Evolutionary conservation across 2,797 vertebrate species (phyloP).

Genomic region (Neosilurus hyrtlii): DNA sequence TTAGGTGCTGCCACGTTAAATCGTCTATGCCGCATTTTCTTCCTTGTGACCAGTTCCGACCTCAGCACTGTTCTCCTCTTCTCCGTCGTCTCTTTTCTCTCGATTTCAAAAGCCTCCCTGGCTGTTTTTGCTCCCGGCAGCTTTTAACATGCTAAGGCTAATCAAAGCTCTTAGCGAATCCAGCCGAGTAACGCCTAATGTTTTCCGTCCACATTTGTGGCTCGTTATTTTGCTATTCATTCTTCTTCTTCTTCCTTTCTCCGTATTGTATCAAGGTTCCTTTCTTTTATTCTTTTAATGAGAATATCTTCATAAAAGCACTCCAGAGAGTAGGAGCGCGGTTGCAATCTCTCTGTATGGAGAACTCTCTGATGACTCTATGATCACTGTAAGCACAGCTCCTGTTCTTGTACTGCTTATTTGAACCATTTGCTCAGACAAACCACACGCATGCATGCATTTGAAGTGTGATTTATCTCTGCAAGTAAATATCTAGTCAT

Average conservation of each 20-base stretch:
- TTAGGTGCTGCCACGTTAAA: slow-evolving; percentile 49
- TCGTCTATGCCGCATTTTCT: slow-evolving; percentile 52
- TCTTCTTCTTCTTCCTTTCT: background rate
- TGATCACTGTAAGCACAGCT: background rate
- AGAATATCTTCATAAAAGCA: background rate
- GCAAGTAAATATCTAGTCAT: background rate
- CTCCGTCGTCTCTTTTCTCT: slow-evolving; percentile 56
- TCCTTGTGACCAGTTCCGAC: slow-evolving; percentile 54
- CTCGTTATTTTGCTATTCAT: background rate
- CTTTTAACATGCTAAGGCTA: slow-evolving; percentile 18
- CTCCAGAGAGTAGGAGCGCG: background rate
- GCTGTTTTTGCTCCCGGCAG: background rate
- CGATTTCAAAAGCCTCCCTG: slow-evolving; percentile 49
- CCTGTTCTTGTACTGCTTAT: background rate
- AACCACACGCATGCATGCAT: background rate
- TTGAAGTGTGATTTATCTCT: background rate
- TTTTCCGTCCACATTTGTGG: background rate
- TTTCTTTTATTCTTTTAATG: background rate
- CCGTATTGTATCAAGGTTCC: background rate
- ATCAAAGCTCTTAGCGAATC: slow-evolving; percentile 18
- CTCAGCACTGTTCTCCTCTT: slow-evolving; percentile 57
- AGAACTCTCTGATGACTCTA: background rate
- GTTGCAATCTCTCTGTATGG: background rate
- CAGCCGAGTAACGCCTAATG: background rate
- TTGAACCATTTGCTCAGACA: background rate